Evolutionary conservation across 2,797 vertebrate genomes (phyloP).

Genomic region (Nyctalus aviator): DNA sequence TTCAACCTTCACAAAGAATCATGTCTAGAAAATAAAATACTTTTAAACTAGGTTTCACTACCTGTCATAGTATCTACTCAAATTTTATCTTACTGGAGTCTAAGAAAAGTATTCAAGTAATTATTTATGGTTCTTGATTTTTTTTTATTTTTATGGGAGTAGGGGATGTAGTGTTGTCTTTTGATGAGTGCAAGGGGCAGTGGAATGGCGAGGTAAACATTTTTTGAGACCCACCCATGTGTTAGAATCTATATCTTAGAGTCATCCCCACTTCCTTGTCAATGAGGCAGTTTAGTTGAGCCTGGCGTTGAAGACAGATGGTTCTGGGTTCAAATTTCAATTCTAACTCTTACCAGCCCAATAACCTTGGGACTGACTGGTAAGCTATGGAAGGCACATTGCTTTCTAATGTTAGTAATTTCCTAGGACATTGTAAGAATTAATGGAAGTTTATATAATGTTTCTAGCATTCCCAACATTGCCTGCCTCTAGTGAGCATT

Average conservation of each 20-base stretch:
- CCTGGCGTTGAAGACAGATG: not conserved
- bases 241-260: not conserved
- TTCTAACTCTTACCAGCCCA: not conserved
- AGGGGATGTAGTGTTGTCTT: not conserved
- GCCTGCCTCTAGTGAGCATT: not conserved
- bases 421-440: not conserved
- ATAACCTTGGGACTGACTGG: not conserved
- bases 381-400: not conserved
- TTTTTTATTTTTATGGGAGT: not conserved
- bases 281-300: not conserved
- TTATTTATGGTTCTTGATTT: not conserved
- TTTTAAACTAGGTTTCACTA: conserved; percentile 25
- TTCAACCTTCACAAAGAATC: not conserved
- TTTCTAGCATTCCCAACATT: not conserved
- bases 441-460: not conserved
- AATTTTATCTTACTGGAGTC: not conserved
- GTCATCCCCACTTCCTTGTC: not conserved
- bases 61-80: not conserved
- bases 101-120: not conserved
- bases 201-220: not conserved
- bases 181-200: not conserved
- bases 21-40: conserved; percentile 6
- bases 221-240: not conserved
- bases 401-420: conserved; percentile 32
- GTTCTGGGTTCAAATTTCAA: not conserved